Evolutionary conservation across 2,888 invertebrate genomes (phyloP).

Genomic region (Pheosia gnoma): DNA sequence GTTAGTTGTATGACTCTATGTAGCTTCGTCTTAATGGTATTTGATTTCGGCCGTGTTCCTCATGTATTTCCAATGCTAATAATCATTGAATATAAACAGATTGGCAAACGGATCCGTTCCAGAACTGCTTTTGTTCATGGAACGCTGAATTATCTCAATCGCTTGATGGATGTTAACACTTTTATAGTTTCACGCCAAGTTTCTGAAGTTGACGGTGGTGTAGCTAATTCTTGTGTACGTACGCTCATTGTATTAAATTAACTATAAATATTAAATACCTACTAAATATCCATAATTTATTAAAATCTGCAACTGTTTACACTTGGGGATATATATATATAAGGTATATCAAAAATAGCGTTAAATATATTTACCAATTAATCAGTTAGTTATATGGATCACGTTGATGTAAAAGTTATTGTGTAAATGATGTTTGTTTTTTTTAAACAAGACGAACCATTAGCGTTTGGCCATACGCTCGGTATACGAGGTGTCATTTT

Average conservation of each 20-base stretch:
- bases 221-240: conserved; percentile 3
- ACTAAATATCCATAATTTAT: background rate
- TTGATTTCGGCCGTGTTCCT: background rate
- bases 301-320: background rate
- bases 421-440: too few species aligned
- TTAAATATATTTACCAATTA: too few species aligned
- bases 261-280: background rate
- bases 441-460: too few species aligned
- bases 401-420: too few species aligned
- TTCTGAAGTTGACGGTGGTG: background rate
- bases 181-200: conserved; percentile 1
- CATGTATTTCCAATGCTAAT: background rate
- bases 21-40: too few species aligned
- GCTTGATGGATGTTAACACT: background rate
- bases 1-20: too few species aligned
- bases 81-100: background rate
- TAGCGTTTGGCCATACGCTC: too few species aligned
- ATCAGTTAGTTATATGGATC: too few species aligned
- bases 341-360: too few species aligned
- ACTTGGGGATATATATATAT: too few species aligned
- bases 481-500: too few species aligned
- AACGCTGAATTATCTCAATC: conserved; percentile 2
- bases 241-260: background rate
- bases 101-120: background rate
- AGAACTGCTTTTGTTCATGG: background rate